Conservation (phyloP, 2,113 vertebrate species). For the Hypocryptadius cinnamomeus region DNA sequence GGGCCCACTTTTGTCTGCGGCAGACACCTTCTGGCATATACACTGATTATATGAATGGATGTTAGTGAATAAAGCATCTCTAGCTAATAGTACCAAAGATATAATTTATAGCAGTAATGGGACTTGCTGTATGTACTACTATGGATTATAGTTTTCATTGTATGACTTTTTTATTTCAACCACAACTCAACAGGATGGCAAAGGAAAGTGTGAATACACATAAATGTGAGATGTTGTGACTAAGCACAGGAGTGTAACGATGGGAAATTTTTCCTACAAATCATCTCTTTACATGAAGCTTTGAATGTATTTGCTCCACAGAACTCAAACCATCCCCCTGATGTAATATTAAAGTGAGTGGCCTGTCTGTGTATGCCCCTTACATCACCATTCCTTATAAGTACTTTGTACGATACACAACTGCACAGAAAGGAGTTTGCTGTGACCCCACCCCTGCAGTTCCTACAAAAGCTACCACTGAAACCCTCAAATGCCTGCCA, state of each 20-base stretch:
- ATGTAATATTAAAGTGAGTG: neutral
- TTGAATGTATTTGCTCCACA: neutral
- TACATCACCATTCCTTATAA: neutral
- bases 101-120: neutral
- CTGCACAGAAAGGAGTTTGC: neutral
- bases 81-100: neutral
- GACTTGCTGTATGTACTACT: neutral
- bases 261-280: neutral
- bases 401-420: accelerated
- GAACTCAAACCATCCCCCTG: neutral
- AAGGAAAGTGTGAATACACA: neutral
- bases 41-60: neutral
- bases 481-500: neutral
- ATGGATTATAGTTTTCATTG: neutral
- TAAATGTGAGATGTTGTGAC: neutral
- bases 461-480: neutral
- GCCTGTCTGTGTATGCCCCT: neutral
- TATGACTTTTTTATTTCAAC: neutral
- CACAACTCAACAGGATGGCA: neutral
- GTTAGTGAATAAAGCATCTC: neutral
- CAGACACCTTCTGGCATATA: neutral
- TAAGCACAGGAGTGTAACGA: neutral
- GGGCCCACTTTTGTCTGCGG: neutral
- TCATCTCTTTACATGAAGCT: neutral
- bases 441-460: neutral